Conservation (phyloP, 2,113 vertebrate species). For the Zosterops japonicus region DNA sequence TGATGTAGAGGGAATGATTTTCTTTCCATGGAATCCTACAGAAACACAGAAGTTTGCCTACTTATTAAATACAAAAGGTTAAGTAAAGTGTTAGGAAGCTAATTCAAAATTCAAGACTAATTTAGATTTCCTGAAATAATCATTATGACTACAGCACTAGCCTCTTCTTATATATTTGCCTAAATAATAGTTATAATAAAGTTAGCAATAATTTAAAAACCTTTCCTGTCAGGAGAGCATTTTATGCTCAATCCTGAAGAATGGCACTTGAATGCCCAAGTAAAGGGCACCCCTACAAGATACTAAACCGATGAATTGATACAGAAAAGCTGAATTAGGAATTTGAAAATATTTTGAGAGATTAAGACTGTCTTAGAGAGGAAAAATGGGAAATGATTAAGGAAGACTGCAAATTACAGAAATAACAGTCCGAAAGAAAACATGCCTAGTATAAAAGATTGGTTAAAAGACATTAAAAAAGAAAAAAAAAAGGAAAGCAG, state of each 20-base stretch:
- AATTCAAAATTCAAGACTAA: not conserved
- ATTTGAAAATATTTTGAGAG: not conserved
- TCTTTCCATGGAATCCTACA: not conserved
- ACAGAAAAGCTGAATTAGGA: not conserved
- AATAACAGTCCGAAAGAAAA: not conserved
- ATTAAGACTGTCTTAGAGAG: not conserved
- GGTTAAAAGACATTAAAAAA: not conserved
- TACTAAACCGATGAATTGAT: not conserved
- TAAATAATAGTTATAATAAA: not conserved
- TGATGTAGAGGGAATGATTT: not conserved
- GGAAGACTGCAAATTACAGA: not conserved
- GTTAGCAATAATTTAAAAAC: not conserved
- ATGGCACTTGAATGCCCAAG: not conserved
- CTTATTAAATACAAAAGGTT: not conserved
- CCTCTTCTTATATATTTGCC: not conserved
- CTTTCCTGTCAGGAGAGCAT: not conserved
- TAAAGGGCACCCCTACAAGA: not conserved
- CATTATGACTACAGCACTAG: not conserved
- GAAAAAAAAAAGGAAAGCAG: not conserved
- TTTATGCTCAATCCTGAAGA: not conserved
- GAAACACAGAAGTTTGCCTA: not conserved
- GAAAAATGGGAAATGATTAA: not conserved
- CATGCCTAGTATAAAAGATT: not conserved
- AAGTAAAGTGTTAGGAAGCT: not conserved
- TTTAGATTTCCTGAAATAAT: not conserved